Percentiles rank a stretch among this genome's conserved stretches.
Evolutionary conservation across 2,888 invertebrate species (phyloP).

Genomic region (Dasypogon diadema): DNA sequence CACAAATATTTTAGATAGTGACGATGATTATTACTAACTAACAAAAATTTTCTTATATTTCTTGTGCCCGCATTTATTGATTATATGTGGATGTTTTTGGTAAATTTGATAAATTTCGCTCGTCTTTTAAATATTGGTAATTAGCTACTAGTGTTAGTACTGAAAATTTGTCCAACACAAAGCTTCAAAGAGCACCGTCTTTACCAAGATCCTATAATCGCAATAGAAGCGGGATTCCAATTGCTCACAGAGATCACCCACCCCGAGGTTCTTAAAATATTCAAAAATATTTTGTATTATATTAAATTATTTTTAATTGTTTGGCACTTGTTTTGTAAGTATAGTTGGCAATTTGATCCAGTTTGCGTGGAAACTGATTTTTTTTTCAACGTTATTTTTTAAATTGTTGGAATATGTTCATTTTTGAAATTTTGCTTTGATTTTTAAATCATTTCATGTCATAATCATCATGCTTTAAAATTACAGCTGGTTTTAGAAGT

Average conservation of each 20-base stretch:
- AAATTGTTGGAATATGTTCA: not conserved
- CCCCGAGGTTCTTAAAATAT: constrained; percentile 58
- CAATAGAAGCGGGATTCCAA: constrained; percentile 74
- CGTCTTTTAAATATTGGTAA: not conserved
- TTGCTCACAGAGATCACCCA: constrained; percentile 62
- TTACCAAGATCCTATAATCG: constrained; percentile 72
- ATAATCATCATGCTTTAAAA: constrained; percentile 41
- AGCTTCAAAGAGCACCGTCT: constrained; percentile 72
- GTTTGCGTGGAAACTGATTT: not conserved
- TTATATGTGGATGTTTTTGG: constrained; percentile 37
- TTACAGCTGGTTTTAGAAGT: constrained; percentile 76
- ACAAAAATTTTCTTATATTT: constrained; percentile 50
- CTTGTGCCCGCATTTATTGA: constrained; percentile 56
- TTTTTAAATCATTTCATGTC: constrained; percentile 5
- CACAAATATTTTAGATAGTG: constrained; percentile 6
- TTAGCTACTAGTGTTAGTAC: constrained; percentile 68
- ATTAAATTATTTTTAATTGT: constrained; percentile 15
- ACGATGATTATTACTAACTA: constrained; percentile 18
- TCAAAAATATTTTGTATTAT: constrained; percentile 9
- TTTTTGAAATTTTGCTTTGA: not conserved
- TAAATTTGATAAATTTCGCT: constrained; percentile 18
- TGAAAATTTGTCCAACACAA: constrained; percentile 72
- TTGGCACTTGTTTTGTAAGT: constrained; percentile 6
- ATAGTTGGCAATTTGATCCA: not conserved
- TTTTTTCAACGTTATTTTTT: not conserved